Conservation (phyloP, 2,797 vertebrate species). For the Myotis findleyi region DNA sequence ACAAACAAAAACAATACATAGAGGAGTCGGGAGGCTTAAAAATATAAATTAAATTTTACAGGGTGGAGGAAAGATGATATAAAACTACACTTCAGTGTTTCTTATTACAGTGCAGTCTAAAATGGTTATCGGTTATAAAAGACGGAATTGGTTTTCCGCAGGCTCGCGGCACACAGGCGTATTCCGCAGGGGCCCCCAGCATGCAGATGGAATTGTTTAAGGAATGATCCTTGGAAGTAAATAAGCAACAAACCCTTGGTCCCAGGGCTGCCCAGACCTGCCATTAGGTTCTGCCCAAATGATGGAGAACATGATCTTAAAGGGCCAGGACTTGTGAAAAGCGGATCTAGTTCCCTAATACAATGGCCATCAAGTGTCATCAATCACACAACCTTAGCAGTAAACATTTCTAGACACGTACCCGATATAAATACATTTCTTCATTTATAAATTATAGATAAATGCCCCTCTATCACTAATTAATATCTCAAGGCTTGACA, state of each 20-base stretch:
- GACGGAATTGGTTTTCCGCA: not conserved
- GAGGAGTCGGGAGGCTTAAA: not conserved
- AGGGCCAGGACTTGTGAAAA: not conserved
- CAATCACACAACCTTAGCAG: not conserved
- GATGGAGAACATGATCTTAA: not conserved
- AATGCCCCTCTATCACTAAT: not conserved
- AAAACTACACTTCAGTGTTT: not conserved
- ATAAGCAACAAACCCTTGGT: not conserved
- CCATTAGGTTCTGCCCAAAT: not conserved
- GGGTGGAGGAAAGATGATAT: slow-evolving; percentile 18
- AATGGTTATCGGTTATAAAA: slow-evolving; percentile 35
- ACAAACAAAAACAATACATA: slow-evolving; percentile 48
- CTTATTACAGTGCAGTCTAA: not conserved
- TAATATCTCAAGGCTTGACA: not conserved
- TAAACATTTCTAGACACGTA: not conserved
- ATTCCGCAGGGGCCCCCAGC: not conserved
- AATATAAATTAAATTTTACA: slow-evolving; percentile 56
- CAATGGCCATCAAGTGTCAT: not conserved
- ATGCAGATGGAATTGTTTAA: not conserved
- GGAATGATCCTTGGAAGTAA: not conserved
- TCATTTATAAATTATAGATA: not conserved
- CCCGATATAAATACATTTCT: not conserved
- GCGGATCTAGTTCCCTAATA: not conserved
- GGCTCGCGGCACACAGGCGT: not conserved
- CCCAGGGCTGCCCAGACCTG: not conserved